Evolutionary conservation across 2,888 invertebrate species (phyloP).

Genomic region (Dioctria linearis): DNA sequence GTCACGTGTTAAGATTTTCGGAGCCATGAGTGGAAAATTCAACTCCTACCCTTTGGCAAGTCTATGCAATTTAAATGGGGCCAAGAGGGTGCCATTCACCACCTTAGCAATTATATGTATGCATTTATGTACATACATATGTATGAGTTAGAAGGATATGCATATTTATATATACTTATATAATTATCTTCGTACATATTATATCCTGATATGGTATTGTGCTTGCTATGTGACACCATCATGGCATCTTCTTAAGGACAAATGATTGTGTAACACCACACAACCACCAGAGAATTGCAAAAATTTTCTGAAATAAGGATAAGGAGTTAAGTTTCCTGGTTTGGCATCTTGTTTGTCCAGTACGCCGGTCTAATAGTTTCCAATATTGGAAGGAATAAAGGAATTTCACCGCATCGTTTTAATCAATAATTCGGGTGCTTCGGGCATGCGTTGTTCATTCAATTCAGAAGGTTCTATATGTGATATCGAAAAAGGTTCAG

Average conservation of each 20-base stretch:
- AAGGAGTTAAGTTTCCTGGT: conserved; percentile 35
- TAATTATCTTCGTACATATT: too few species aligned
- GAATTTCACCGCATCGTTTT: conserved; percentile 60
- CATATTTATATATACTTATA: too few species aligned
- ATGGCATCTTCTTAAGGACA: background rate
- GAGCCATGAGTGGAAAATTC: conserved; percentile 43
- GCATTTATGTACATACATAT: background rate
- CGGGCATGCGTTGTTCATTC: conserved; percentile 56
- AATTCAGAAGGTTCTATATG: background rate
- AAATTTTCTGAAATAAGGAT: conserved; percentile 24
- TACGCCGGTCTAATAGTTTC: conserved; percentile 36
- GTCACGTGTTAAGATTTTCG: conserved; percentile 60
- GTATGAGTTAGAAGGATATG: conserved; percentile 25
- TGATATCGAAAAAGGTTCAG: background rate
- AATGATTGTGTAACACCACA: conserved; percentile 43
- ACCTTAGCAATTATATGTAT: background rate
- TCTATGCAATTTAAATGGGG: conserved; percentile 46
- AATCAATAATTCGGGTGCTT: conserved; percentile 60
- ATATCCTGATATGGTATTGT: too few species aligned
- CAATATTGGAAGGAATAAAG: conserved; percentile 49
- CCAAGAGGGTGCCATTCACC: conserved; percentile 24
- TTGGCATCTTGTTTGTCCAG: conserved; percentile 14
- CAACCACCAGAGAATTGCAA: background rate
- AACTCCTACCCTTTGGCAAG: conserved; percentile 33
- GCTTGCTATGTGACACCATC: too few species aligned